Evolutionary conservation across 2,888 invertebrate genomes (phyloP), one percentile per base, ranked within the genome.

Genomic region (Sthenelais limicola): DNA sequence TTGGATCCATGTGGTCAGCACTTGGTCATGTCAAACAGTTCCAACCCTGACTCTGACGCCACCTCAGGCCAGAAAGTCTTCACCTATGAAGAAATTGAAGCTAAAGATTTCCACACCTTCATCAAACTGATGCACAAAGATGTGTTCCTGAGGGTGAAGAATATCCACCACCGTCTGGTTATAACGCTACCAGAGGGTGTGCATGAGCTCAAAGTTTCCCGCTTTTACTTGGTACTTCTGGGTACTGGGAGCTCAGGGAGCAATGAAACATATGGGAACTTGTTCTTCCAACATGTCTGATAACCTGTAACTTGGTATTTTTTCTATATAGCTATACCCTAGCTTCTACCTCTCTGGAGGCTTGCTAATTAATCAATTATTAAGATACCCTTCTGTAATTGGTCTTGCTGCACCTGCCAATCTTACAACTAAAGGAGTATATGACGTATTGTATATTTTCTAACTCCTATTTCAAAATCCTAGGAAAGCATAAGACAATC

Each of bases 211-310:
- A 93, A 94, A 68, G 92, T 92, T 12, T 96, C 96, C 0, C 92
- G 94, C 77, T 97, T 97, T 88, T 97, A 94, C 88, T 92, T 97
- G 66, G 93, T 96, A 0, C 88, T 97, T 43, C 92, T 93, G 76
- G 94, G 96, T 7, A 89, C 95, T 12, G 89, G 82, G 9, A 69
- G 71, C 15, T 48, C 26, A 33, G 28, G 24, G 0, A 38, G 49
- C 21, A 72, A 73, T 28, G 79, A 85, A 54, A 93, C 95, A 38
- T 94, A 92, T 83, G 97, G 97, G 0, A 93, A 94, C 76, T 91
- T 96, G 21, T 96, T 96, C 86, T 97, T 97, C 89, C 92, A 96
- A 0, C 98, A 98, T 87, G 97, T n/a, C n/a, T n/a, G n/a, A n/a
- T n/a, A n/a, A n/a, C n/a, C n/a, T n/a, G n/a, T n/a, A n/a, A n/a